Conservation (phyloP, 1,140 invertebrate species). For the Eurosta solidaginis region DNA sequence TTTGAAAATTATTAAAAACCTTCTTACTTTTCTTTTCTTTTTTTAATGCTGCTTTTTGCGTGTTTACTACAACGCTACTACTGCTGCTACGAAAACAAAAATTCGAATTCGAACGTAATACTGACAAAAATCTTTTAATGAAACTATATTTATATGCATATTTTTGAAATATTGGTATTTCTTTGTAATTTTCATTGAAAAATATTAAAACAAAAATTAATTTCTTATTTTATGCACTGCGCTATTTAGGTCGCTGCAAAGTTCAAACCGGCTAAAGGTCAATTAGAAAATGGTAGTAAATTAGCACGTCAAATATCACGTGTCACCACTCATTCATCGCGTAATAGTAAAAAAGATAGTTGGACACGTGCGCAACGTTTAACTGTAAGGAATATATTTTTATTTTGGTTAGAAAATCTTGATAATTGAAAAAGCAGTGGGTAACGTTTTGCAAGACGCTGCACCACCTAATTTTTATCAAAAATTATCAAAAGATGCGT, state of each 20-base stretch:
- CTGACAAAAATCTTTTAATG: background rate
- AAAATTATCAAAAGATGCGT: no score
- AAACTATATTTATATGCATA: background rate
- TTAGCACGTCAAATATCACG: conserved; percentile 53
- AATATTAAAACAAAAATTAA: background rate
- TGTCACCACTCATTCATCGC: conserved; percentile 45
- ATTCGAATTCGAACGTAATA: background rate
- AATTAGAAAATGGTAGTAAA: conserved; percentile 56
- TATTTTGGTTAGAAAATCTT: no score
- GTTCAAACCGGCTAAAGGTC: conserved; percentile 49
- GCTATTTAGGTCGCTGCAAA: conserved; percentile 10
- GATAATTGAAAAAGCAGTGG: no score
- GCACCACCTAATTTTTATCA: no score
- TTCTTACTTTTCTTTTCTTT: conserved; percentile 18
- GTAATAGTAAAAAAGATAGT: conserved; percentile 38
- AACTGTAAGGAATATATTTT: conserved; percentile 54
- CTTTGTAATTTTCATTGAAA: no score
- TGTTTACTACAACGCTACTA: background rate
- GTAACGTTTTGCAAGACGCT: no score
- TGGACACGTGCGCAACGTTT: conserved; percentile 47
- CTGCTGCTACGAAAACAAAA: background rate
- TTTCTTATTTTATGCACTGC: background rate
- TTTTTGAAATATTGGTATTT: no score
- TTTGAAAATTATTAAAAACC: background rate
- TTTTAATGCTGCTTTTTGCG: conserved; percentile 32